A percentile compares a stretch with the other conserved stretches of the same genome.
Conservation (phyloP, 2,797 vertebrate genomes). For the Poecile montanus region DNA sequence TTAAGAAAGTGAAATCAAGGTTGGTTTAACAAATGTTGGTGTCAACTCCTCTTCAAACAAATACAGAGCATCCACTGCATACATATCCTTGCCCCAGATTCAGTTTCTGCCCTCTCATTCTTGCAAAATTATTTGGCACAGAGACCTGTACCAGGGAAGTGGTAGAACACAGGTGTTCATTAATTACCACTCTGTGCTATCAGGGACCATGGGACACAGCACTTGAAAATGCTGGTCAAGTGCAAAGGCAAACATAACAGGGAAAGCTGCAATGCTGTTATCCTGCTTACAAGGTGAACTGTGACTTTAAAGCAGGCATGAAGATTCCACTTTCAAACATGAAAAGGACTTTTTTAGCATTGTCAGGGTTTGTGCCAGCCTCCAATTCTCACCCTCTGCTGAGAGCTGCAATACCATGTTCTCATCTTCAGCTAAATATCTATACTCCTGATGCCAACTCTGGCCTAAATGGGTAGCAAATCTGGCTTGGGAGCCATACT, state of each 20-base stretch:
- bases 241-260: not conserved
- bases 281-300: not conserved
- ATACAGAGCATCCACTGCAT: not conserved
- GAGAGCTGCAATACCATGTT: not conserved
- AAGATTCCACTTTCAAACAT: not conserved
- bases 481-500: not conserved
- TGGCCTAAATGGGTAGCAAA: not conserved
- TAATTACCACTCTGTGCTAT: not conserved
- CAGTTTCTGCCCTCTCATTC: not conserved
- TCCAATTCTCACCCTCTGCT: not conserved
- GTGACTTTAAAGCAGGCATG: not conserved
- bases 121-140: not conserved
- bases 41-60: not conserved
- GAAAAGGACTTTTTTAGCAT: not conserved
- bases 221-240: not conserved
- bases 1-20: not conserved
- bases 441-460: not conserved
- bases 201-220: not conserved
- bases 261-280: not conserved
- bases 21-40: not conserved
- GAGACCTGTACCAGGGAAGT: not conserved
- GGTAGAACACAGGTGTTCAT: not conserved
- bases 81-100: not conserved
- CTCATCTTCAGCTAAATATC: not conserved
- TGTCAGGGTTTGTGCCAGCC: not conserved